Percentiles rank a stretch among this genome's conserved stretches.
These are phyloP conservation scores for Sinocyclocheilus anophthalmus DNA, from an alignment of 2,113 vertebrate genomes.

Conservation along the genomic window DNA sequence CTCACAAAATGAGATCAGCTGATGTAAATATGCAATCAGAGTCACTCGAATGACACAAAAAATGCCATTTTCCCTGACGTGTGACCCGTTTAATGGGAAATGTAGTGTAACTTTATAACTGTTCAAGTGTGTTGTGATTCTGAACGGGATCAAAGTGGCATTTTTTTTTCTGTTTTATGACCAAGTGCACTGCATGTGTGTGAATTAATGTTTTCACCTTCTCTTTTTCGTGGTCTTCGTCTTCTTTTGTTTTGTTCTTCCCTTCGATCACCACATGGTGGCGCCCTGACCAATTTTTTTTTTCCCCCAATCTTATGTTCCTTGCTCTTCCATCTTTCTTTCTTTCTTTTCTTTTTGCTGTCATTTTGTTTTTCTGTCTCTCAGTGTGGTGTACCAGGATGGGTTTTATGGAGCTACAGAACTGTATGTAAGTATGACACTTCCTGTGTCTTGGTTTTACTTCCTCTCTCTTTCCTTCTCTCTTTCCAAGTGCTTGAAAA, in stretches of 20 bases:
- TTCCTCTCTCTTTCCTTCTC: slow-evolving; percentile 60
- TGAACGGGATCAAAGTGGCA: slow-evolving; percentile 69
- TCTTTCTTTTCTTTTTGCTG: slow-evolving; percentile 28
- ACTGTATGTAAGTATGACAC: slow-evolving; percentile 80
- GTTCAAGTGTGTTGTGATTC: no score
- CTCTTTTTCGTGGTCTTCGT: slow-evolving; percentile 60
- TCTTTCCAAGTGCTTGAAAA: slow-evolving; percentile 65
- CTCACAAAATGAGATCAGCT: slow-evolving; percentile 36
- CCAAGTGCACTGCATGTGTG: slow-evolving; percentile 76
- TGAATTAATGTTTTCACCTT: slow-evolving; percentile 75
- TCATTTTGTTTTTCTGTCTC: slow-evolving; percentile 56
- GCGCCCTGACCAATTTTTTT: slow-evolving; percentile 11
- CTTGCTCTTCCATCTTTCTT: slow-evolving; percentile 47
- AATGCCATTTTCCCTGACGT: slow-evolving; percentile 48
- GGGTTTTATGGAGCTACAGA: slow-evolving; percentile 84
- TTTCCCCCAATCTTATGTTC: neutral
- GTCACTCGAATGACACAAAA: neutral
- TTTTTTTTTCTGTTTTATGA: slow-evolving; percentile 60
- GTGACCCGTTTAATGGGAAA: neutral
- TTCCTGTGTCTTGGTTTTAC: slow-evolving; percentile 55
- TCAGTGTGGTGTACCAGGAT: slow-evolving; percentile 85
- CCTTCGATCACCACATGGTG: slow-evolving; percentile 44
- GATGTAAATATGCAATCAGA: slow-evolving; percentile 11
- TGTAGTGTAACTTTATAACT: neutral
- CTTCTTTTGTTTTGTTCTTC: neutral